A percentile compares a stretch with the other conserved stretches of the same genome.
These are phyloP conservation scores for Pogonophryne albipinna DNA, from an alignment of 2,797 vertebrate genomes.

Conservation along the genomic window DNA sequence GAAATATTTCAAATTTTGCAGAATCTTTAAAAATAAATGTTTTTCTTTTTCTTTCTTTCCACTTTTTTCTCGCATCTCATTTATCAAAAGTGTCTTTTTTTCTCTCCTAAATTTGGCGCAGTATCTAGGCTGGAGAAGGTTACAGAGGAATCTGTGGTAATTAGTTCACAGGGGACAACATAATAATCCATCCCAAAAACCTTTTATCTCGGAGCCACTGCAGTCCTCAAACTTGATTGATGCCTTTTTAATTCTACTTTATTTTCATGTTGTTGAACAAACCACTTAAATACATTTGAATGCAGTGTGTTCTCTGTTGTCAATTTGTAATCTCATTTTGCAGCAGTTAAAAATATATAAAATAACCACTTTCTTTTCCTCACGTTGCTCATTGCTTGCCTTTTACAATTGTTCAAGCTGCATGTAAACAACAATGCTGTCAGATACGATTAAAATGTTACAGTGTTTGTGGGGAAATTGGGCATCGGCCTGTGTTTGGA, in stretches of 20 bases:
- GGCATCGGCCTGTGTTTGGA: conserved; percentile 50
- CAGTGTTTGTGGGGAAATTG: conserved; percentile 38
- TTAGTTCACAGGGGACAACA: conserved; percentile 79
- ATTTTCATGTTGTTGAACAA: conserved; percentile 54
- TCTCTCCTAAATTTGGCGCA: conserved; percentile 69
- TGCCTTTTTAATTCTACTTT: conserved; percentile 51
- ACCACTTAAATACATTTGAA: conserved; percentile 46
- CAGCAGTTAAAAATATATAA: conserved; percentile 42
- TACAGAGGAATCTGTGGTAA: conserved; percentile 77
- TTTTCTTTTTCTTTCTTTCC: neutral
- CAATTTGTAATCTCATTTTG: conserved; percentile 53
- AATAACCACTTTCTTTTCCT: conserved; percentile 45
- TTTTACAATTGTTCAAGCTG: conserved; percentile 60
- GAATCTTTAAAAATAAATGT: neutral
- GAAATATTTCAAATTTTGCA: conserved; percentile 11
- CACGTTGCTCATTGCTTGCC: conserved; percentile 42
- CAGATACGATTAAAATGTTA: conserved; percentile 62
- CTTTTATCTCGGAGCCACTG: conserved; percentile 73
- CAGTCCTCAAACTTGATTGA: conserved; percentile 64
- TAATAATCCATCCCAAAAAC: conserved; percentile 73
- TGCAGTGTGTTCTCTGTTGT: conserved; percentile 40
- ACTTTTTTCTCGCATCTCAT: conserved; percentile 47
- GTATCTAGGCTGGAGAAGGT: conserved; percentile 75
- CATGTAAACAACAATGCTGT: conserved; percentile 47
- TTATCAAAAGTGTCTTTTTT: conserved; percentile 53